phyloP scores from a whole-genome alignment of 92 coral and sea anemone species.

The Heliopora coerulea region DNA sequence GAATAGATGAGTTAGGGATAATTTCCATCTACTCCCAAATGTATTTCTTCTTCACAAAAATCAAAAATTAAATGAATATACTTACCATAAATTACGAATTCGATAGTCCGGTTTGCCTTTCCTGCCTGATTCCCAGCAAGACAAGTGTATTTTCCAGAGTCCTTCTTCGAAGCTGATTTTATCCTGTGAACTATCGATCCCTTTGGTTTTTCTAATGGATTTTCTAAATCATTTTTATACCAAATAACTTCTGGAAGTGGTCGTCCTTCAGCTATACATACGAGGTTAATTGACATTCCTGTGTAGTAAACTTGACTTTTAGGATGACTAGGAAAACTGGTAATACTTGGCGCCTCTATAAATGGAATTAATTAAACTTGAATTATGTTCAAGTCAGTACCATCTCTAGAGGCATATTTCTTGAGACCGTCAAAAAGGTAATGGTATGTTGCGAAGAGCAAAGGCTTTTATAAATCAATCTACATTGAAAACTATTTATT shows the following conservation, averaged over 20 bases:
- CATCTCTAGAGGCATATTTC: too few relatives aligned
- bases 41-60: too few relatives aligned
- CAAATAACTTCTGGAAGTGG: conserved; percentile 32
- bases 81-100: conserved; percentile 24
- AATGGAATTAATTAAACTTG: too few relatives aligned
- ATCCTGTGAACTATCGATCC: conserved; percentile 30
- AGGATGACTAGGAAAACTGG: conserved; percentile 17
- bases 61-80: too few relatives aligned
- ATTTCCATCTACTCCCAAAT: too few relatives aligned
- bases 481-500: too few relatives aligned
- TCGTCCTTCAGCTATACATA: conserved; percentile 28
- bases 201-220: conserved; percentile 17
- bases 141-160: conserved; percentile 33
- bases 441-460: too few relatives aligned
- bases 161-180: conserved; percentile 35
- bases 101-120: conserved; percentile 12
- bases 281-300: conserved; percentile 23
- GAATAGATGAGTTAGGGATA: too few relatives aligned
- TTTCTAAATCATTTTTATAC: conserved; percentile 21
- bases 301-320: conserved; percentile 16
- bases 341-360: conserved; percentile 26
- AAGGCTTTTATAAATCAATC: too few relatives aligned
- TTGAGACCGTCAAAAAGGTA: too few relatives aligned
- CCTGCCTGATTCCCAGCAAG: conserved; percentile 30
- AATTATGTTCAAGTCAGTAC: too few relatives aligned